Conservation (phyloP, 2,113 vertebrate species). For the Eulemur macaco region DNA sequence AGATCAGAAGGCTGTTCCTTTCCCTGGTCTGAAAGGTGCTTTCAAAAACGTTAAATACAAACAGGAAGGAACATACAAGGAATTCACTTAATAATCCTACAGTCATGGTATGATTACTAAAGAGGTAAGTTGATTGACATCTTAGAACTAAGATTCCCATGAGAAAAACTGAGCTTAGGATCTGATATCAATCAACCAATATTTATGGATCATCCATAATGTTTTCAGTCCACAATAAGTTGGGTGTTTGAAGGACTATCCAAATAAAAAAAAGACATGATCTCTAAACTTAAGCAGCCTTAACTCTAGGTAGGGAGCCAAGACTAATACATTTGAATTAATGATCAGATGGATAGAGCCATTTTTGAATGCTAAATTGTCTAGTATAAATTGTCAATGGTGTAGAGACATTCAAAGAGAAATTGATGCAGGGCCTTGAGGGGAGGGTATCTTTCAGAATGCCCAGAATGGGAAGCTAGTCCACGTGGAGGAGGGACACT, state of each 20-base stretch:
- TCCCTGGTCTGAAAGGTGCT: conserved; percentile 73
- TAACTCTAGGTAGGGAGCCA: neutral
- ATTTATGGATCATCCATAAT: neutral
- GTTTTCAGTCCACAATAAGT: neutral
- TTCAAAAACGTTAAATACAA: conserved; percentile 77
- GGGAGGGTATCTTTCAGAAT: neutral
- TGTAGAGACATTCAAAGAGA: neutral
- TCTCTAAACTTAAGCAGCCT: neutral
- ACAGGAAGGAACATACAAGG: conserved; percentile 43
- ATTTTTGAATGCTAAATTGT: neutral
- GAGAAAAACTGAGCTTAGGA: neutral
- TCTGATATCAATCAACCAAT: neutral
- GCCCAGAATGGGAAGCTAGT: neutral
- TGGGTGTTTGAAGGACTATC: neutral
- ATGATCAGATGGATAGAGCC: neutral
- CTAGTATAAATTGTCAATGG: neutral
- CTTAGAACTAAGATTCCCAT: neutral
- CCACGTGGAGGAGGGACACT: neutral
- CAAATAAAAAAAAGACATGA: neutral
- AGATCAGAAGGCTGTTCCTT: conserved; percentile 62
- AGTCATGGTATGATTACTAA: neutral
- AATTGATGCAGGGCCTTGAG: neutral
- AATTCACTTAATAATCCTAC: neutral
- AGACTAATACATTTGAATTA: neutral
- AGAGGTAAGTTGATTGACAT: neutral